Percentiles rank a stretch among this genome's conserved stretches.
Evolutionary conservation across 2,888 invertebrate genomes (phyloP).

Genomic region (Patella ulyssiponensis): DNA sequence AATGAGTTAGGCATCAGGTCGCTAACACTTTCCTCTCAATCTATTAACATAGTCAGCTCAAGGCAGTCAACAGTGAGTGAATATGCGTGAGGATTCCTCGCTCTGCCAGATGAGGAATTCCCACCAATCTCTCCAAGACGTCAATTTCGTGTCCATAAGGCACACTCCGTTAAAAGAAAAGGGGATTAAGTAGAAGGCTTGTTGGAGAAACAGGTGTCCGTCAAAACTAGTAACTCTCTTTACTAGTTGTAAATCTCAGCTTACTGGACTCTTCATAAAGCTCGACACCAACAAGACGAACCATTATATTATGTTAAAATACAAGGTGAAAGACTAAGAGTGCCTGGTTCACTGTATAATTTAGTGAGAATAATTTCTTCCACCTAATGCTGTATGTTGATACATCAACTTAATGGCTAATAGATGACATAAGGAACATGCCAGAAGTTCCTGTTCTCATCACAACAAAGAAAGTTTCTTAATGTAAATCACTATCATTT

Average conservation of each 20-base stretch:
- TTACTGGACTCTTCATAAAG: not conserved
- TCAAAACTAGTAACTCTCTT: slow-evolving; percentile 10
- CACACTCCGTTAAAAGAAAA: slow-evolving; percentile 9
- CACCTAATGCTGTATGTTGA: no score
- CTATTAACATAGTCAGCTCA: not conserved
- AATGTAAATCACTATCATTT: not conserved
- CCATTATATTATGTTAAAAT: not conserved
- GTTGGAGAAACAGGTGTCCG: slow-evolving; percentile 5
- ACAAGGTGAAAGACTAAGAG: slow-evolving; percentile 1
- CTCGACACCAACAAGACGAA: not conserved
- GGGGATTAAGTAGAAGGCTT: slow-evolving; percentile 3
- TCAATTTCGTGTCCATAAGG: slow-evolving; percentile 11
- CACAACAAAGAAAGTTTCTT: slow-evolving; percentile 1
- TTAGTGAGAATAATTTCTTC: no score
- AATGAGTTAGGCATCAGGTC: slow-evolving; percentile 17
- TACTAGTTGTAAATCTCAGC: not conserved
- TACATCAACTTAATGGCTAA: not conserved
- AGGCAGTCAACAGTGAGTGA: slow-evolving; percentile 1
- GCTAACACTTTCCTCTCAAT: slow-evolving; percentile 14
- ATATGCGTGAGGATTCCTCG: slow-evolving; percentile 4
- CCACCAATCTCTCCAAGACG: slow-evolving; percentile 20
- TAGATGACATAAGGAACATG: slow-evolving; percentile 7
- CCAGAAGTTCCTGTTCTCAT: slow-evolving; percentile 10
- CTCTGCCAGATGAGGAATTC: slow-evolving; percentile 25
- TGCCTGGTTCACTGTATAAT: not conserved